phyloP scores from a whole-genome alignment of 2,888 invertebrate species.

The Noctuana brunneofusca region DNA sequence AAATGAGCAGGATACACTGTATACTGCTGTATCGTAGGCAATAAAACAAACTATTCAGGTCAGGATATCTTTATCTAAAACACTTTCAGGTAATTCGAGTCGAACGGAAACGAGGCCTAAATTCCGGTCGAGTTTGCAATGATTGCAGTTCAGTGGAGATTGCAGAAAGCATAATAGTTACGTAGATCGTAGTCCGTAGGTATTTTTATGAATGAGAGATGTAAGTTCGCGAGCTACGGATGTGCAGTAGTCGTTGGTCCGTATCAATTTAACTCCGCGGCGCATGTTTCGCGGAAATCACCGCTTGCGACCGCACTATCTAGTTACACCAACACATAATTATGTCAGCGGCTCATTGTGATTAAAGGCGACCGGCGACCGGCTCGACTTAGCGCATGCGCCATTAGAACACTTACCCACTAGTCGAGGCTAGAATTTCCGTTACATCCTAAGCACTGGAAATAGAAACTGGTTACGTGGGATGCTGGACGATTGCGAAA shows the following conservation, averaged over 20 bases:
- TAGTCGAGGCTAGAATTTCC: conserved; percentile 55
- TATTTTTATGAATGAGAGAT: conserved; percentile 66
- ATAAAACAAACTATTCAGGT: conserved; percentile 13
- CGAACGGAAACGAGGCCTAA: conserved; percentile 56
- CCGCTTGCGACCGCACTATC: conserved; percentile 55
- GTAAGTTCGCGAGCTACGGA: conserved; percentile 59
- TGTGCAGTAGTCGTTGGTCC: conserved; percentile 59
- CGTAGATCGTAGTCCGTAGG: conserved; percentile 43
- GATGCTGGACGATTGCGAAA: conserved; percentile 70
- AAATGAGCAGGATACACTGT: conserved; percentile 71
- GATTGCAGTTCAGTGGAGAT: conserved; percentile 50
- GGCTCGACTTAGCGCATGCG: conserved; percentile 45
- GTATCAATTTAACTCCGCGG: conserved; percentile 59
- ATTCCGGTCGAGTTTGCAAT: conserved; percentile 58
- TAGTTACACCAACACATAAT: conserved; percentile 73
- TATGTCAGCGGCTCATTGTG: conserved; percentile 72
- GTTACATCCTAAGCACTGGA: conserved; percentile 60
- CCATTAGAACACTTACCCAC: conserved; percentile 37
- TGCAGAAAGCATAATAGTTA: conserved; percentile 49
- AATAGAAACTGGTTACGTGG: conserved; percentile 75
- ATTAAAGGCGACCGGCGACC: conserved; percentile 61
- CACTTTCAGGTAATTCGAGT: conserved; percentile 41
- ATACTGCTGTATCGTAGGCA: background rate
- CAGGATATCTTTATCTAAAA: conserved; percentile 35
- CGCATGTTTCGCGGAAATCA: conserved; percentile 68